phyloP scores from a whole-genome alignment of 2,113 vertebrate species.

The Xyrauchen texanus region DNA sequence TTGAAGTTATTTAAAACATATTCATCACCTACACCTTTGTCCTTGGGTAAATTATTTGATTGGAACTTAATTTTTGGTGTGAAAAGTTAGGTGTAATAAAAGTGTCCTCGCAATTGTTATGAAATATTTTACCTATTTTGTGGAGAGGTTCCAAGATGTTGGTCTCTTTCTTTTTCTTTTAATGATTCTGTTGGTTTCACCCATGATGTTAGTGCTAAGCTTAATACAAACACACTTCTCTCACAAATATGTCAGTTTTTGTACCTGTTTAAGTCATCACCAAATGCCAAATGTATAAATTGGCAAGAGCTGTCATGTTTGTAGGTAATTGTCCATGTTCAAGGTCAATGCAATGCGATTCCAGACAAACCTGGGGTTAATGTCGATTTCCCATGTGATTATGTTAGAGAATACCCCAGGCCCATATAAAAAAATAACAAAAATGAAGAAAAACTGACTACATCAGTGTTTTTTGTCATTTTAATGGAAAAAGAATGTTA shows the following conservation, averaged over 20 bases:
- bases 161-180: too few relatives aligned
- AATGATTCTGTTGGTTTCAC: too few relatives aligned
- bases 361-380: too few relatives aligned
- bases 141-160: not conserved
- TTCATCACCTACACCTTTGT: not conserved
- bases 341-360: too few relatives aligned
- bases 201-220: too few relatives aligned
- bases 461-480: too few relatives aligned
- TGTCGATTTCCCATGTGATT: too few relatives aligned
- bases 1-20: constrained; percentile 25
- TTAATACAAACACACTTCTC: not conserved
- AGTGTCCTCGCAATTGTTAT: not conserved
- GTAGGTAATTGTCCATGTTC: constrained; percentile 23
- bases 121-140: not conserved
- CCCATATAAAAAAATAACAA: too few relatives aligned
- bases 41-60: not conserved
- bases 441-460: too few relatives aligned
- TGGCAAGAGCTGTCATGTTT: not conserved
- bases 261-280: not conserved
- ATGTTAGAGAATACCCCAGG: too few relatives aligned
- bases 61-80: constrained; percentile 16
- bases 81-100: constrained; percentile 30
- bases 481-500: too few relatives aligned
- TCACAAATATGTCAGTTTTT: not conserved
- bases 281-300: not conserved